Percentiles rank a stretch among this genome's conserved stretches.
These are phyloP conservation scores for Hydrolagus colliei DNA, from an alignment of 2,797 vertebrate genomes.

Conservation along the genomic window DNA sequence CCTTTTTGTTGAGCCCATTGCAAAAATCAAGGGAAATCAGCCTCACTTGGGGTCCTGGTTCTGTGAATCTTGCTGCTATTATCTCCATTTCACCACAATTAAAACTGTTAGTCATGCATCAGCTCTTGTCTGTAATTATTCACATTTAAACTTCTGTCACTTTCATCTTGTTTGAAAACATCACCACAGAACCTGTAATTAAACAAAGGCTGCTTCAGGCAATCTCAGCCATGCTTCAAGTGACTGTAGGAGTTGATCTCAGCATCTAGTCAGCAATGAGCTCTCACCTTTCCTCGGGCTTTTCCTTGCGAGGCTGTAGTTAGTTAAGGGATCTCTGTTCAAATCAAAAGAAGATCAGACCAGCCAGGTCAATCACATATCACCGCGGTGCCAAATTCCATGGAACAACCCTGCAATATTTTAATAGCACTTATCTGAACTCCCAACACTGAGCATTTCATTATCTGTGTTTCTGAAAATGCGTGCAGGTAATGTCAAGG, in stretches of 20 bases:
- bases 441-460: not conserved
- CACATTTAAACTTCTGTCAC: slow-evolving; percentile 71
- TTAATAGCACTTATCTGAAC: not conserved
- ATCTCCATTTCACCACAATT: slow-evolving; percentile 44
- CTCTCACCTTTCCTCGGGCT: not conserved
- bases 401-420: not conserved
- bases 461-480: not conserved
- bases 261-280: not conserved
- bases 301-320: not conserved
- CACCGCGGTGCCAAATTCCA: not conserved
- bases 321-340: slow-evolving; percentile 25
- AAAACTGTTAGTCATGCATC: slow-evolving; percentile 72
- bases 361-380: not conserved
- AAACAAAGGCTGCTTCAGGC: slow-evolving; percentile 60
- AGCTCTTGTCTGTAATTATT: slow-evolving; percentile 74
- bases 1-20: too few relatives aligned
- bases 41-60: too few relatives aligned
- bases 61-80: too few relatives aligned
- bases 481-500: not conserved
- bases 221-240: slow-evolving; percentile 46
- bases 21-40: too few relatives aligned
- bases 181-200: slow-evolving; percentile 68
- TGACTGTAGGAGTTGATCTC: slow-evolving; percentile 1
- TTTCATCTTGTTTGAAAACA: slow-evolving; percentile 71
- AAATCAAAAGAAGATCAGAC: slow-evolving; percentile 4